Base-by-base conservation (phyloP, 2,113 vertebrate species). In the Labeo catla region DNA sequence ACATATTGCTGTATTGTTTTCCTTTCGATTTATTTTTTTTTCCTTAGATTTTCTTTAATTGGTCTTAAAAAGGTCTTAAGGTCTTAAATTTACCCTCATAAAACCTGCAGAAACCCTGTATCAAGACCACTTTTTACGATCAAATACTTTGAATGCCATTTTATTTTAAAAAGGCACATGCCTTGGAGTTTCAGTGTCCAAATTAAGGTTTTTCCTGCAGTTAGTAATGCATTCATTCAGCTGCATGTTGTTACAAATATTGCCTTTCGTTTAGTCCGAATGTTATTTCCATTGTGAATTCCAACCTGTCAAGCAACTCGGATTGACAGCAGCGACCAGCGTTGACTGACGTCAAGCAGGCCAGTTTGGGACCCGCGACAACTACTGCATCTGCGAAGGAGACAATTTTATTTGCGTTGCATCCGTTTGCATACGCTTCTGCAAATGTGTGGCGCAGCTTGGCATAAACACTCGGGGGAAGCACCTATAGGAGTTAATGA, bases 401-500 rank as follows among this genome's bases (percentile, higher is more conserved):
- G 80, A 81, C 65, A 10, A 78, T 83, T 87, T 86, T 85, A 80
- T 86, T 84, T 87, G 23, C 43, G 13, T 76, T 39, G 72, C 82
- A 81, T 66, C 79, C 76, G 16, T 66, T 61, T 83, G 78, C 82
- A 77, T 77, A 72, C 86, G 47, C 79, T 73, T 66, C 59, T 76
- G 72, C 28, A 80, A 39, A 68, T 73, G 88, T 89, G 90, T 88
- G 92, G 91, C 89, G 89, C 91, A 92, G 89, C 90, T 88, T 89
- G 95, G 94, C 94, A 94, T 94, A 93, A 94, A 84, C 82, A 84
- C 66, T 83, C 19, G 68, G 93, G 93, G 91, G 87, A 91, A 90
- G 91, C 76, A 87, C 92, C 89, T 92, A 90, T 93, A 87, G 93
- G 90, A 90, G 94, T 93, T 95, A 95, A 95, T 95, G 94, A 95